Percentiles rank a stretch among this genome's conserved stretches.
Conservation (phyloP, 2,797 vertebrate species). For the Sardinella longiceps region DNA sequence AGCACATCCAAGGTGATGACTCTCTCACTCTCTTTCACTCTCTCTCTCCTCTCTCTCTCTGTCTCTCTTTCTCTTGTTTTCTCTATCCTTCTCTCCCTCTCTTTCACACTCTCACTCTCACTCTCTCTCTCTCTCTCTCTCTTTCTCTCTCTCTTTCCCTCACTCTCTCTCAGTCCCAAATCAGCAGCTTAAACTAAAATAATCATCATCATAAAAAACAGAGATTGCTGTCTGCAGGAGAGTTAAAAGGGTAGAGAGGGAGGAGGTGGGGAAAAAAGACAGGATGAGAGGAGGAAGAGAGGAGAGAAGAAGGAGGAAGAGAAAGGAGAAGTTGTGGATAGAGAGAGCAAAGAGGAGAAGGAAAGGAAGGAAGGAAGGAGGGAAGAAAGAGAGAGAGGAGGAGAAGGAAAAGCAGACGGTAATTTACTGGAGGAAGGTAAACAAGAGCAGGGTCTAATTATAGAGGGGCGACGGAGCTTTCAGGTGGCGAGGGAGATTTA, state of each 20-base stretch:
- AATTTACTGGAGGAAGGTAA: slow-evolving; percentile 43
- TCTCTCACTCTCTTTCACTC: background rate
- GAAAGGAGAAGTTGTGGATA: background rate
- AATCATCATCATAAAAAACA: background rate
- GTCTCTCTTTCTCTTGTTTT: background rate
- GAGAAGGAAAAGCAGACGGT: slow-evolving; percentile 28
- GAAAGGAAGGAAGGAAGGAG: background rate
- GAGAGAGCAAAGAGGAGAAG: background rate
- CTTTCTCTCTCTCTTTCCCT: background rate
- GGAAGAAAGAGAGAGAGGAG: background rate
- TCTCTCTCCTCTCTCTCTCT: background rate
- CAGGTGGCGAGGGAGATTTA: slow-evolving; percentile 42
- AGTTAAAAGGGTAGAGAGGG: background rate
- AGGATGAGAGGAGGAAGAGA: background rate
- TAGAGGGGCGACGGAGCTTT: slow-evolving; percentile 21
- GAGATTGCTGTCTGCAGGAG: background rate
- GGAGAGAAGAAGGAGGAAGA: background rate
- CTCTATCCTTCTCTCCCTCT: background rate
- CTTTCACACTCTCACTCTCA: background rate
- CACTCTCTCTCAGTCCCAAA: slow-evolving; percentile 30
- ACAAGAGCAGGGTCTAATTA: slow-evolving; percentile 38
- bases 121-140: background rate
- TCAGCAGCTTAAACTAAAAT: slow-evolving; percentile 33
- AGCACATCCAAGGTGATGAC: slow-evolving; percentile 42
- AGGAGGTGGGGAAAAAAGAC: background rate